Percentiles rank a stretch among this genome's conserved stretches.
Conservation (phyloP, 2,113 vertebrate genomes). For the Hemiprocne comata region DNA sequence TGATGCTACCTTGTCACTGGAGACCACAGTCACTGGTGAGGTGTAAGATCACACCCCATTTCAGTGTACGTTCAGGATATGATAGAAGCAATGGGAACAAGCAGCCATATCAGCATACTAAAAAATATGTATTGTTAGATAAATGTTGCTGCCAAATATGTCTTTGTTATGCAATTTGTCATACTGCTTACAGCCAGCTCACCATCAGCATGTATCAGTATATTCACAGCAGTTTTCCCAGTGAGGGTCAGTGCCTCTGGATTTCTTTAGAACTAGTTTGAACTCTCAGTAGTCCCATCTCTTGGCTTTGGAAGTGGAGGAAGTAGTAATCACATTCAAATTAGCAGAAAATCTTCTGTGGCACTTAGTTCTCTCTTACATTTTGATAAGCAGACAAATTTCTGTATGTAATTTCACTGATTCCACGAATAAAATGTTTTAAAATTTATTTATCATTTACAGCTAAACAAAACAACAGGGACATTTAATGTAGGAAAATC, state of each 20-base stretch:
- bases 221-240: background rate
- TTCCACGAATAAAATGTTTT: background rate
- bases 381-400: background rate
- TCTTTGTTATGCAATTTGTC: slow-evolving; percentile 43
- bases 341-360: background rate
- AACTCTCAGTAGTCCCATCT: background rate
- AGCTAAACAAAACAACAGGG: background rate
- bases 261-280: background rate
- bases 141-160: slow-evolving; percentile 12
- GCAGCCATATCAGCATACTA: background rate
- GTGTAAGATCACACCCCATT: background rate
- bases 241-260: slow-evolving; percentile 6
- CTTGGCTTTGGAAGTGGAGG: background rate
- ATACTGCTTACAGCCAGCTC: background rate
- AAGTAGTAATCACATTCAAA: background rate
- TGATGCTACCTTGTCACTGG: fast-evolving
- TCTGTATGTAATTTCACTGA: background rate
- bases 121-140: slow-evolving; percentile 8
- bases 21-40: background rate
- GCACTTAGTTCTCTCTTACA: background rate
- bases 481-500: background rate
- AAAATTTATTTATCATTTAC: background rate
- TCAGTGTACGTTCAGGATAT: background rate
- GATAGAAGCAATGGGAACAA: background rate
- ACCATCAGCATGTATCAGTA: background rate